phyloP scores from a whole-genome alignment of 2,888 invertebrate genomes.

The Holacanthella duospinosa region DNA sequence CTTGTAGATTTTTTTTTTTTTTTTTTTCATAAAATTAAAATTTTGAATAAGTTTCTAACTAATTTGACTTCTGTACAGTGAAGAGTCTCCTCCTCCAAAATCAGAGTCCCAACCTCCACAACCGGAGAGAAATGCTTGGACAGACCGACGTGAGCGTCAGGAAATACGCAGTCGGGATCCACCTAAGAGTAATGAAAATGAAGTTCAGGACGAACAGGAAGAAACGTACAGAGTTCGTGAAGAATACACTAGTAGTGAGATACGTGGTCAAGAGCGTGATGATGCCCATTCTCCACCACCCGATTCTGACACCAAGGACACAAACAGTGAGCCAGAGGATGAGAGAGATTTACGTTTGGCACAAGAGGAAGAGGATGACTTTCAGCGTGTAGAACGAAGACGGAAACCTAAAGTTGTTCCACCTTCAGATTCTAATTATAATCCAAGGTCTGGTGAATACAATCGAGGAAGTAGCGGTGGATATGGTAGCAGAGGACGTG shows the following conservation, averaged over 20 bases:
- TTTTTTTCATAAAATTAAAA: not conserved
- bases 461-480: not conserved
- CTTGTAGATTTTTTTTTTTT: not conserved
- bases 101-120: not conserved
- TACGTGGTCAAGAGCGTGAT: not conserved
- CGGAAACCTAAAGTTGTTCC: not conserved
- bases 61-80: not conserved
- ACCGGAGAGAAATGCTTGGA: not conserved
- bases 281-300: not conserved
- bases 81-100: not conserved
- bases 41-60: not conserved
- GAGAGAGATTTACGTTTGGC: slow-evolving; percentile 3
- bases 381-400: not conserved
- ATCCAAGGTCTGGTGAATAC: not conserved
- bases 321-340: slow-evolving; percentile 9
- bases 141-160: not conserved
- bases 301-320: slow-evolving; percentile 6
- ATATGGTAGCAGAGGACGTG: not conserved
- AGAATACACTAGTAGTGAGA: not conserved
- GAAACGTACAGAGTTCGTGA: too few relatives aligned
- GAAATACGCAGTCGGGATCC: not conserved
- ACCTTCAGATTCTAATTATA: not conserved
- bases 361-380: not conserved
- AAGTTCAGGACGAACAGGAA: not conserved
- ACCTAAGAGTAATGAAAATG: not conserved